Percentiles rank a stretch among this genome's conserved stretches.
Evolutionary conservation across 2,888 invertebrate species (phyloP).

Genomic region (Antheraea assamensis): DNA sequence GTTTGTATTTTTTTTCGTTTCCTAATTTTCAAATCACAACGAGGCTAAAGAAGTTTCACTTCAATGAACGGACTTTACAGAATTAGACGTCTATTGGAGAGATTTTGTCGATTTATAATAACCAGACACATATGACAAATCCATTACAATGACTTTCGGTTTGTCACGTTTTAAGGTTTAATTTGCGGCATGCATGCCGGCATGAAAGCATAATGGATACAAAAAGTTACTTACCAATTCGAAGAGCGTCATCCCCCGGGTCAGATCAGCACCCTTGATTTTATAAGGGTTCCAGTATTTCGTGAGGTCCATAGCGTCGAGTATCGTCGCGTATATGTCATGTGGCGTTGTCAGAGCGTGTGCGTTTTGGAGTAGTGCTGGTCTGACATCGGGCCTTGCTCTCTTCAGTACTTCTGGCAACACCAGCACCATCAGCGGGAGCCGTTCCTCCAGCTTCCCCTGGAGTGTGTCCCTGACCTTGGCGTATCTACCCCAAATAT

Average conservation of each 20-base stretch:
- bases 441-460: slow-evolving; percentile 94
- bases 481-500: slow-evolving; percentile 83
- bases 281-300: slow-evolving; percentile 55
- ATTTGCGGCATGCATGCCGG: too few relatives aligned
- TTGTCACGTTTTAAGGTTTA: too few relatives aligned
- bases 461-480: slow-evolving; percentile 92
- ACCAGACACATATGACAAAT: too few relatives aligned
- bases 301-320: slow-evolving; percentile 83
- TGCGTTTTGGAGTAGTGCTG: slow-evolving; percentile 84
- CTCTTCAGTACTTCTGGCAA: slow-evolving; percentile 87
- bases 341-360: slow-evolving; percentile 92
- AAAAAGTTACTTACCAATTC: slow-evolving; percentile 76
- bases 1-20: too few relatives aligned
- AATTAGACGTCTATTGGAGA: too few relatives aligned
- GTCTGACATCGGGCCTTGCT: slow-evolving; percentile 82
- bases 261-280: slow-evolving; percentile 73
- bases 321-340: slow-evolving; percentile 88
- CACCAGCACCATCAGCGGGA: slow-evolving; percentile 92
- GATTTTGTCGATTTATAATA: too few relatives aligned
- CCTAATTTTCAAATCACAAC: too few relatives aligned
- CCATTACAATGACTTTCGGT: too few relatives aligned
- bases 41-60: too few relatives aligned
- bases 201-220: neutral
- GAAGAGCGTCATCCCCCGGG: slow-evolving; percentile 84
- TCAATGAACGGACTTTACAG: too few relatives aligned